A percentile compares a stretch with the other conserved stretches of the same genome.
Evolutionary conservation across 2,797 vertebrate species (phyloP).

Genomic region (Cyprinodon diabolis): DNA sequence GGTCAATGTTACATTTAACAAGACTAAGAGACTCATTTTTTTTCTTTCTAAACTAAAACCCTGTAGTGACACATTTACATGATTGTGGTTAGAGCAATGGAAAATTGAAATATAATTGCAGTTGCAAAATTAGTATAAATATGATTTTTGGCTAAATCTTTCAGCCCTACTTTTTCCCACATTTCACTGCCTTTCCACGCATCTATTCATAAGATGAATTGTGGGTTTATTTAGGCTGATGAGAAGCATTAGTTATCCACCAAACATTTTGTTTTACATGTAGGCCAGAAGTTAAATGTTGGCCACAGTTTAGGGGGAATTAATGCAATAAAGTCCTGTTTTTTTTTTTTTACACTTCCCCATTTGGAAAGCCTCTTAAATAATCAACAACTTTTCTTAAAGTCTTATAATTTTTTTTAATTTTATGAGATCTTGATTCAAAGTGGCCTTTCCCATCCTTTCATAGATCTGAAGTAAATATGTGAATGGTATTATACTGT

Average conservation of each 20-base stretch:
- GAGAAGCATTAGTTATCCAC: not conserved
- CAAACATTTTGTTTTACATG: not conserved
- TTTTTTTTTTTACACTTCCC: not conserved
- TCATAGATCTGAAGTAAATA: not conserved
- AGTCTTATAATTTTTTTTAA: not conserved
- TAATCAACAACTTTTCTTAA: not conserved
- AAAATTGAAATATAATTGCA: too few species aligned
- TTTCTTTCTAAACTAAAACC: too few species aligned
- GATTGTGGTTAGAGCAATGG: too few species aligned
- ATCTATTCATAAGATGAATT: not conserved
- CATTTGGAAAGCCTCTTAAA: not conserved
- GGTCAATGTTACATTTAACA: too few species aligned
- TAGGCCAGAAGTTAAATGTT: not conserved
- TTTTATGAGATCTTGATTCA: not conserved
- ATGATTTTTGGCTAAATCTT: too few species aligned
- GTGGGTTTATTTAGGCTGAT: not conserved
- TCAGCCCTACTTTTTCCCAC: too few species aligned
- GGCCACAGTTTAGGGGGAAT: not conserved
- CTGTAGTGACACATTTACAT: too few species aligned
- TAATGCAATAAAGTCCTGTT: not conserved
- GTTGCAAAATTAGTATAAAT: too few species aligned
- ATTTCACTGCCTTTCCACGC: not conserved
- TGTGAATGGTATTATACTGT: not conserved
- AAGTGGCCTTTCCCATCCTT: not conserved
- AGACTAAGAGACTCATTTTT: too few species aligned